A percentile compares a stretch with the other conserved stretches of the same genome.
These are phyloP conservation scores for Malacoraja senta DNA, from an alignment of 2,797 vertebrate genomes.

Conservation along the genomic window DNA sequence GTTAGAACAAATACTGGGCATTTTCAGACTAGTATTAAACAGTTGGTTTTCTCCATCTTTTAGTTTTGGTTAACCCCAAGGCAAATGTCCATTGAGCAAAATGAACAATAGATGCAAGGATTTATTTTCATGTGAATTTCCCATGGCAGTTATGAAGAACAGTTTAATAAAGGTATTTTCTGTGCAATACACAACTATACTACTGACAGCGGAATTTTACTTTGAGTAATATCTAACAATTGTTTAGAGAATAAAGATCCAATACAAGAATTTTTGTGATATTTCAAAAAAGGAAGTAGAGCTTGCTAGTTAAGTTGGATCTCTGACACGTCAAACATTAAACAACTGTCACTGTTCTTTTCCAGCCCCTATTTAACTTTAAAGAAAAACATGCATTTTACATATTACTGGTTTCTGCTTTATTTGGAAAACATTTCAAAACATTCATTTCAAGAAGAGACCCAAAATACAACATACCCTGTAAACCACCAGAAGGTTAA, in stretches of 20 bases:
- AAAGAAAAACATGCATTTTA: neutral
- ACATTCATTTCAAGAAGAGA: neutral
- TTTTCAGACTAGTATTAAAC: neutral
- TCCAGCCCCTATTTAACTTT: neutral
- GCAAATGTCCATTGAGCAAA: neutral
- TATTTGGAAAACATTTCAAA: neutral
- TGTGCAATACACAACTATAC: neutral
- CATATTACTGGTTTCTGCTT: neutral
- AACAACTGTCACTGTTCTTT: neutral
- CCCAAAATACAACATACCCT: conserved; percentile 59
- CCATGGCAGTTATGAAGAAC: neutral
- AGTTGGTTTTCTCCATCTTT: neutral
- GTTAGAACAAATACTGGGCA: neutral
- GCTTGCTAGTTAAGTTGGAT: neutral
- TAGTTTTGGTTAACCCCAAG: neutral
- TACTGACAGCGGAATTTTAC: too few relatives aligned
- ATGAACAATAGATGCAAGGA: neutral
- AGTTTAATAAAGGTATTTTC: neutral
- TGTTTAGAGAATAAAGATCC: neutral
- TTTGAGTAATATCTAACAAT: neutral
- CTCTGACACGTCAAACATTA: neutral
- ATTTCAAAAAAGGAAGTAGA: neutral
- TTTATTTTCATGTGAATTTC: neutral
- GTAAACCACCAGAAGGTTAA: conserved; percentile 96
- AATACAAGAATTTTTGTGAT: neutral